phyloP scores from a whole-genome alignment of 2,888 invertebrate species.

The Chelonus formosanus region DNA sequence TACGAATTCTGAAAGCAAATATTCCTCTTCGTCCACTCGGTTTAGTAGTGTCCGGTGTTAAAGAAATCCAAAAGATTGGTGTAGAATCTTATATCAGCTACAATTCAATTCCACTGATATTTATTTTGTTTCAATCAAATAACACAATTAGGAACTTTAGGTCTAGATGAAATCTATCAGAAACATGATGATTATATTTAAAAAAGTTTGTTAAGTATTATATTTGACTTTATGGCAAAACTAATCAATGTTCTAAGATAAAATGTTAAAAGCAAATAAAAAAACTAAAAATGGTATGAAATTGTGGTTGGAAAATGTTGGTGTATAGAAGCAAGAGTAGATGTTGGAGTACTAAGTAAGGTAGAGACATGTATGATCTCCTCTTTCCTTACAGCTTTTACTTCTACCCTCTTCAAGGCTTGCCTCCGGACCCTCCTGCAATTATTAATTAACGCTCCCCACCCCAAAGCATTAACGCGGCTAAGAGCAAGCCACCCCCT shows the following conservation, averaged over 20 bases:
- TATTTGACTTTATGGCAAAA: too few relatives aligned
- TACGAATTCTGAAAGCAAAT: constrained; percentile 17
- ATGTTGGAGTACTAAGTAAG: constrained; percentile 26
- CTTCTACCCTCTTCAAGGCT: constrained; percentile 23
- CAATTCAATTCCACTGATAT: too few relatives aligned
- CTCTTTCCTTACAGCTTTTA: constrained; percentile 9
- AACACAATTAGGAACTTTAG: too few relatives aligned
- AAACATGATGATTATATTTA: too few relatives aligned
- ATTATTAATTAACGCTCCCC: constrained; percentile 65
- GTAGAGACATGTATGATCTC: constrained; percentile 28
- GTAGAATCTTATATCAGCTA: too few relatives aligned
- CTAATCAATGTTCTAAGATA: too few relatives aligned
- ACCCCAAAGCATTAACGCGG: constrained; percentile 63
- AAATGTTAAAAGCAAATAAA: neutral
- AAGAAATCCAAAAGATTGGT: neutral
- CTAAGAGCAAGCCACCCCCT: constrained; percentile 54
- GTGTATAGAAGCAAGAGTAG: constrained; percentile 32
- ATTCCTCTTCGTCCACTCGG: neutral
- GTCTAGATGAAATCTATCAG: too few relatives aligned
- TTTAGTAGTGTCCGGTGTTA: neutral
- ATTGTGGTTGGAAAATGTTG: constrained; percentile 20
- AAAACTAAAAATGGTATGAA: neutral
- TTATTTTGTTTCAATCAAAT: too few relatives aligned
- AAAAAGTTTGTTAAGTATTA: too few relatives aligned
- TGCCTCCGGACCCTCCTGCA: constrained; percentile 55